Conservation (phyloP, 2,888 invertebrate species). For the Oxycera nigricornis region DNA sequence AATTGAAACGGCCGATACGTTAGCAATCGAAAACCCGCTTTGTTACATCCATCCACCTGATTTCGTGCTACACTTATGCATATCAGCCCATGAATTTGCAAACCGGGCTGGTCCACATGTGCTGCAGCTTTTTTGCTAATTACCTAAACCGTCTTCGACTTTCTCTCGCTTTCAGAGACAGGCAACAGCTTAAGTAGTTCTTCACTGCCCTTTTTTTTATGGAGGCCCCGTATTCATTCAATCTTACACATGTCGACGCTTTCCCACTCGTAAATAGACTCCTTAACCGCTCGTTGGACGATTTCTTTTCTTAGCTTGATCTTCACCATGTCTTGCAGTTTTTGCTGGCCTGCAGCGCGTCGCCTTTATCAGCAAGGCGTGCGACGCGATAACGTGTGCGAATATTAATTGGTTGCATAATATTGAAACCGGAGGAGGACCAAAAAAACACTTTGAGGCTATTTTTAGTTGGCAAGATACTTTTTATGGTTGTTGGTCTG, state of each 20-base stretch:
- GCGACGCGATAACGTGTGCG: neutral
- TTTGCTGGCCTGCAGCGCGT: neutral
- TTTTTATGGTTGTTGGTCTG: neutral
- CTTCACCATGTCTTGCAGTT: neutral
- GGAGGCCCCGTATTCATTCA: neutral
- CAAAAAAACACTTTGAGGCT: neutral
- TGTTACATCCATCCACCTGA: too few relatives aligned
- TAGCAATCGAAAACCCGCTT: too few relatives aligned
- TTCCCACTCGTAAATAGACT: neutral
- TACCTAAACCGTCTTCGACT: neutral
- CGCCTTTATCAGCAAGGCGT: neutral
- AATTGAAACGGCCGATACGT: too few relatives aligned
- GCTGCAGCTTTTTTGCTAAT: too few relatives aligned
- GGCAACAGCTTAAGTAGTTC: too few relatives aligned
- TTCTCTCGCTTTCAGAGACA: neutral
- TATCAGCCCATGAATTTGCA: neutral
- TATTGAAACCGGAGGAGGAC: neutral
- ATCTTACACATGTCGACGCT: neutral
- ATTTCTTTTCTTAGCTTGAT: neutral
- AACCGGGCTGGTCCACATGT: too few relatives aligned
- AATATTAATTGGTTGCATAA: neutral
- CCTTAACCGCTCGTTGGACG: neutral
- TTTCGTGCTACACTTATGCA: neutral
- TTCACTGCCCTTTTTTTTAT: too few relatives aligned
- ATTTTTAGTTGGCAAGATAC: neutral